Evolutionary conservation across 2,113 vertebrate species (phyloP).

Genomic region (Saguinus imperator): DNA sequence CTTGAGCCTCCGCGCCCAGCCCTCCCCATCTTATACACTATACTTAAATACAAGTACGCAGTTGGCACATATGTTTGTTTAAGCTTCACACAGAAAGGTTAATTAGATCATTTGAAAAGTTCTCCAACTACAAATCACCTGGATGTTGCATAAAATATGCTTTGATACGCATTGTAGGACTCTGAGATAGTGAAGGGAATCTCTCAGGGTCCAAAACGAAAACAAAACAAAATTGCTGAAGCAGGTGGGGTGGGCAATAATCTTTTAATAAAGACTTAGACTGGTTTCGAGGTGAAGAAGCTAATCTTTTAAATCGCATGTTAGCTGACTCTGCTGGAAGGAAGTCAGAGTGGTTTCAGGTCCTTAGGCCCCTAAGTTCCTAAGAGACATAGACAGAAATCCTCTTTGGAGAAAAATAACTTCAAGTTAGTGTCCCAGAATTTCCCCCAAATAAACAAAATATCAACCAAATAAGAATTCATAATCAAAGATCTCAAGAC

Average conservation of each 20-base stretch:
- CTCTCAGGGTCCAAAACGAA: not conserved
- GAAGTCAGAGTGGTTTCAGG: not conserved
- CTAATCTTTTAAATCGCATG: not conserved
- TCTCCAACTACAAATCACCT: not conserved
- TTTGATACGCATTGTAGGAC: not conserved
- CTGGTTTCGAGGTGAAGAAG: not conserved
- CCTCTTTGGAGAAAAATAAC: not conserved
- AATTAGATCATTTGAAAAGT: not conserved
- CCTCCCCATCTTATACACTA: not conserved
- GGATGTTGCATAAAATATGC: not conserved
- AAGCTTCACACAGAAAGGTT: not conserved
- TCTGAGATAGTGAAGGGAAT: not conserved
- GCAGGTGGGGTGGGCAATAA: not conserved
- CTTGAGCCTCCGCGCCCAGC: too few species aligned
- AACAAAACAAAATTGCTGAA: not conserved
- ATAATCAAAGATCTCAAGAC: not conserved
- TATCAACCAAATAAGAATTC: not conserved
- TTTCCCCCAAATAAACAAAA: slow-evolving; percentile 4
- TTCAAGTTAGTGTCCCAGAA: not conserved
- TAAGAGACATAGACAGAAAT: not conserved
- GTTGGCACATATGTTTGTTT: not conserved
- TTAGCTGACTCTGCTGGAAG: not conserved
- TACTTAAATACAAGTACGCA: not conserved
- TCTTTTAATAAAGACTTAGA: not conserved
- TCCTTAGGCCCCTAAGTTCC: not conserved